A percentile compares a stretch with the other conserved stretches of the same genome.
Evolutionary conservation across 2,797 vertebrate species (phyloP).

Genomic region (Argya squamiceps): DNA sequence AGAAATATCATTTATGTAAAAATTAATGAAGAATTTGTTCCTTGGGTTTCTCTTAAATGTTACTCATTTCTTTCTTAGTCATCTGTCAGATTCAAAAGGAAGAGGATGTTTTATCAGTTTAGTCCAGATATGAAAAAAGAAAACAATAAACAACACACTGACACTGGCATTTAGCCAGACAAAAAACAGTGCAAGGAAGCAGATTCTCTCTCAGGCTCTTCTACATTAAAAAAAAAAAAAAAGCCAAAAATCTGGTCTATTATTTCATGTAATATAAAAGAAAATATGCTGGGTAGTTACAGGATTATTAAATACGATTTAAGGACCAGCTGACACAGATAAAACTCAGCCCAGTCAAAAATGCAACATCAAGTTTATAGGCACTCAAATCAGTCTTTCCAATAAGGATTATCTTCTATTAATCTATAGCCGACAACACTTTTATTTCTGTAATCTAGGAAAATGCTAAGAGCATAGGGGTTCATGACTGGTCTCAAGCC

Average conservation of each 20-base stretch:
- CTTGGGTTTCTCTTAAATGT: neutral
- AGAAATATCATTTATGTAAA: neutral
- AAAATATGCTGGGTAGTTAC: neutral
- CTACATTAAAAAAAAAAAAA: neutral
- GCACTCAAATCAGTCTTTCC: neutral
- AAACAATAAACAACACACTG: conserved; percentile 43
- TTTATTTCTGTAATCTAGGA: neutral
- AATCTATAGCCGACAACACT: neutral
- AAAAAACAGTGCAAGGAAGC: neutral
- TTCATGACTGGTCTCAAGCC: fast-evolving
- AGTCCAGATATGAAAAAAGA: conserved; percentile 29
- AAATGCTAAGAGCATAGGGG: neutral
- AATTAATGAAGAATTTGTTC: neutral
- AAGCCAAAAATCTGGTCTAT: neutral
- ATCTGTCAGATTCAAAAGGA: conserved; percentile 31
- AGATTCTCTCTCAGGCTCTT: neutral
- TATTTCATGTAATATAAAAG: neutral
- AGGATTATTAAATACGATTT: neutral
- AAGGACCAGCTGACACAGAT: neutral
- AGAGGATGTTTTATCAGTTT: conserved; percentile 61
- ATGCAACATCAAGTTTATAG: neutral
- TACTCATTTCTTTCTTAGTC: neutral
- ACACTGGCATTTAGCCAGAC: conserved; percentile 6
- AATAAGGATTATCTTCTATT: neutral
- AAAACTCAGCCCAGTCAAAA: neutral